phyloP scores from a whole-genome alignment of 2,113 vertebrate genomes.

The Aptenodytes forsteri region DNA sequence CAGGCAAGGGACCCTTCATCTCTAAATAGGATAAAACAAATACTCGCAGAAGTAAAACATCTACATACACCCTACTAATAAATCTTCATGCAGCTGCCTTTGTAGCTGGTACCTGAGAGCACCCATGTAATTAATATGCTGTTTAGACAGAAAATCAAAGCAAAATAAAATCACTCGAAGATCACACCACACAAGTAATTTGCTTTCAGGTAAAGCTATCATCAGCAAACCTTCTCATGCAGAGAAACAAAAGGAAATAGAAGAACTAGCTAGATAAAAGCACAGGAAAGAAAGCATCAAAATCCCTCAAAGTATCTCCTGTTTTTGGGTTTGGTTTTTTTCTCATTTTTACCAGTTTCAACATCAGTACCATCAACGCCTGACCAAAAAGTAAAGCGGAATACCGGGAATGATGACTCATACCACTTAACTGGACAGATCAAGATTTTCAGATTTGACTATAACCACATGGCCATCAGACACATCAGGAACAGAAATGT shows the following conservation, averaged over 20 bases:
- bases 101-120: background rate
- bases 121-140: background rate
- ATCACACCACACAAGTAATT: background rate
- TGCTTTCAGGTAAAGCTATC: background rate
- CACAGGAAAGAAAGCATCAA: slow-evolving; percentile 71
- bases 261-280: slow-evolving; percentile 58
- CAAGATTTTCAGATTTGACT: background rate
- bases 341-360: slow-evolving; percentile 53
- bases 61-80: background rate
- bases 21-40: slow-evolving; percentile 85
- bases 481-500: background rate
- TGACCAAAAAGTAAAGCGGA: background rate
- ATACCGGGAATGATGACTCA: background rate
- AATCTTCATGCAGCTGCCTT: background rate
- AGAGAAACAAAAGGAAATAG: slow-evolving; percentile 43
- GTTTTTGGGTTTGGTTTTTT: slow-evolving; percentile 60
- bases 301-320: slow-evolving; percentile 93
- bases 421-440: background rate
- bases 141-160: background rate
- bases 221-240: background rate
- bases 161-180: background rate
- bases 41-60: slow-evolving; percentile 59
- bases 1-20: slow-evolving; percentile 78
- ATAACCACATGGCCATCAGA: background rate
- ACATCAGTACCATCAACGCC: background rate